phyloP scores from a whole-genome alignment of 2,113 vertebrate species.

The Colistium nudipinnis region DNA sequence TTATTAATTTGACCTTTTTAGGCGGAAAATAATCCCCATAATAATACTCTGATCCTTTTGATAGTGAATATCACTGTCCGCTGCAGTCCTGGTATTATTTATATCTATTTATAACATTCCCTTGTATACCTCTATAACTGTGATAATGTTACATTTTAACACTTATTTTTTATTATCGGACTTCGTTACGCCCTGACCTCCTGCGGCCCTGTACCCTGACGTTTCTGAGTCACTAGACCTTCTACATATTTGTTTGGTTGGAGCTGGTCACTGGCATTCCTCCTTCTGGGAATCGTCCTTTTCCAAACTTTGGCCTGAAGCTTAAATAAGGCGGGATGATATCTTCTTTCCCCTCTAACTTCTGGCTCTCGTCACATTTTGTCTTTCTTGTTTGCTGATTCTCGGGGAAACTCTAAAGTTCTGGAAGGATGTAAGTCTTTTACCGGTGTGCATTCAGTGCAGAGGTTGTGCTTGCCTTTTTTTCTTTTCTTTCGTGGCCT shows the following conservation, averaged over 20 bases:
- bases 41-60: too few relatives aligned
- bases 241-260: neutral
- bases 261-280: neutral
- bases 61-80: neutral
- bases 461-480: slow-evolving; percentile 31
- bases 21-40: neutral
- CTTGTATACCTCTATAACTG: too few relatives aligned
- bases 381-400: slow-evolving; percentile 85
- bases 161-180: too few relatives aligned
- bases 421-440: slow-evolving; percentile 95
- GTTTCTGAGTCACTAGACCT: neutral
- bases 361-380: slow-evolving; percentile 19
- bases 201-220: neutral
- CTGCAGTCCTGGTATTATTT: neutral
- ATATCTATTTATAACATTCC: too few relatives aligned
- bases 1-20: neutral
- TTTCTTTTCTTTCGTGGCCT: slow-evolving; percentile 24
- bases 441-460: slow-evolving; percentile 45
- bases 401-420: slow-evolving; percentile 92
- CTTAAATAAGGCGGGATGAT: neutral
- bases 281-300: neutral
- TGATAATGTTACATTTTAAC: too few relatives aligned
- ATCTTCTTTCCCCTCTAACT: neutral
- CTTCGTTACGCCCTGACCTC: too few relatives aligned
- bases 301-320: neutral